Percentiles rank a stretch among this genome's conserved stretches.
phyloP scores from a whole-genome alignment of 2,113 vertebrate genomes.

The Muntiacus muntjak region DNA sequence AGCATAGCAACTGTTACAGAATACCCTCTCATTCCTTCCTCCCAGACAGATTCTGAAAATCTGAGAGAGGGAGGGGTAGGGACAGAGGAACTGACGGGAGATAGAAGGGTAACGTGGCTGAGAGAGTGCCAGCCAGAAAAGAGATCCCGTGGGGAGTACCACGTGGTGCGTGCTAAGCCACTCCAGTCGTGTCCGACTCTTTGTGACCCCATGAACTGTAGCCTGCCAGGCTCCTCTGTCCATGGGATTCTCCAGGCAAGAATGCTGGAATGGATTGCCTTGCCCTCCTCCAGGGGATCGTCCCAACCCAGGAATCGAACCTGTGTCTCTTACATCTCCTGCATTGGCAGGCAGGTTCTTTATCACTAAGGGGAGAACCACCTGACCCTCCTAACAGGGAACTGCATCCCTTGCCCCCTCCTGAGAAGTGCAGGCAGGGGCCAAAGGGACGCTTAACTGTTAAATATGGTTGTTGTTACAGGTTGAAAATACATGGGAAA shows the following conservation, averaged over 20 bases:
- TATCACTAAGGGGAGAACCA: not conserved
- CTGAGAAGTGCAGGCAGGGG: not conserved
- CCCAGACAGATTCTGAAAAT: not conserved
- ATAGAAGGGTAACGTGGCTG: not conserved
- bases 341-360: not conserved
- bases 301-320: not conserved
- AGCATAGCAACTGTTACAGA: not conserved
- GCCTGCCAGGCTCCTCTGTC: not conserved
- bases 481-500: not conserved
- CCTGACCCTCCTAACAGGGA: not conserved
- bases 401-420: too few species aligned
- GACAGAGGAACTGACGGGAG: not conserved
- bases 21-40: not conserved
- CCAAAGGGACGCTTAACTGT: not conserved
- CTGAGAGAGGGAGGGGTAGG: not conserved
- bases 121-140: not conserved
- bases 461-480: not conserved
- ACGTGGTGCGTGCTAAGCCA: not conserved
- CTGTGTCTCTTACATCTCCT: not conserved
- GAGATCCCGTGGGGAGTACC: not conserved
- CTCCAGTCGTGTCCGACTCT: rapidly evolving
- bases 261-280: not conserved
- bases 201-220: too few species aligned
- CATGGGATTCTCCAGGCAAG: not conserved
- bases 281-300: not conserved